Percentiles rank a stretch among this genome's conserved stretches.
These are phyloP conservation scores for Branchellion lobata DNA, from an alignment of 2,888 invertebrate genomes.

Conservation along the genomic window DNA sequence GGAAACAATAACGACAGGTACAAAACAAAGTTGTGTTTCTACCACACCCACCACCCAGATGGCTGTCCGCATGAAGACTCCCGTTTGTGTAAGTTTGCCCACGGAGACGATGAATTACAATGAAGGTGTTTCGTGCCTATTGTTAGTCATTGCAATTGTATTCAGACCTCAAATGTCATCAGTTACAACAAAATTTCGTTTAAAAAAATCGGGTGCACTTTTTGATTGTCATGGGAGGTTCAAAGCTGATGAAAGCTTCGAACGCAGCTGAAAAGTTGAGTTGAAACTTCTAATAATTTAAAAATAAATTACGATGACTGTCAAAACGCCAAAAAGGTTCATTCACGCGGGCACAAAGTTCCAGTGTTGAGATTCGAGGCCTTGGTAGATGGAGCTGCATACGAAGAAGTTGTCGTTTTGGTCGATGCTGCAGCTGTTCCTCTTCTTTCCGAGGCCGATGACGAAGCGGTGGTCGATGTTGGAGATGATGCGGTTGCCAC, in stretches of 20 bases:
- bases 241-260: too few species aligned
- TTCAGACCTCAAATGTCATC: too few species aligned
- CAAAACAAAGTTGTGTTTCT: slow-evolving; percentile 72
- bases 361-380: slow-evolving; percentile 1
- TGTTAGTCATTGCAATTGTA: too few species aligned
- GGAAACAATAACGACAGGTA: slow-evolving; percentile 34
- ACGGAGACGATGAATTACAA: slow-evolving; percentile 61
- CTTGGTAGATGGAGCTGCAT: background rate
- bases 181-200: too few species aligned
- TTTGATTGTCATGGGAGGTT: too few species aligned
- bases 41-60: slow-evolving; percentile 78
- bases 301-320: too few species aligned
- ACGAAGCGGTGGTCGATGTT: background rate
- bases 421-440: slow-evolving; percentile 7
- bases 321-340: too few species aligned
- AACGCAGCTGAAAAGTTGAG: too few species aligned
- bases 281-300: too few species aligned
- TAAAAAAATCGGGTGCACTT: too few species aligned
- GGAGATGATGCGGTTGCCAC: slow-evolving; percentile 4
- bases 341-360: background rate
- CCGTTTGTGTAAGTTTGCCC: slow-evolving; percentile 74
- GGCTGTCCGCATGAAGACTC: slow-evolving; percentile 71
- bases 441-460: background rate
- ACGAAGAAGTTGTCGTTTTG: background rate
- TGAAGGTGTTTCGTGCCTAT: too few species aligned